Conservation (phyloP, 2,888 invertebrate species). For the Amblyjoppa proteus region DNA sequence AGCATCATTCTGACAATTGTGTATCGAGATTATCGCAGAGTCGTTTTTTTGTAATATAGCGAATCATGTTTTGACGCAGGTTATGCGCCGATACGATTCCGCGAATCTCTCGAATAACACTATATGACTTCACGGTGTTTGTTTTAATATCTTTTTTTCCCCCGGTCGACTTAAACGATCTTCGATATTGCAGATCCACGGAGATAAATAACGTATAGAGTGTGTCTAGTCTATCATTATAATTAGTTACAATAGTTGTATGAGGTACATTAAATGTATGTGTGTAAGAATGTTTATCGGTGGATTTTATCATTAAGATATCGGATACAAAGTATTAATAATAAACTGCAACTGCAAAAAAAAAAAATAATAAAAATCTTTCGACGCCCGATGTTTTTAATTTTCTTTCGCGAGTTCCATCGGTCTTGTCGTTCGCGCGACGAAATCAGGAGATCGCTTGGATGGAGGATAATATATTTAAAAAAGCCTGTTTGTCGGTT, state of each 20-base stretch:
- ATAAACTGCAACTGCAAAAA: neutral
- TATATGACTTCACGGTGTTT: neutral
- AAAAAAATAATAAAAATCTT: conserved; percentile 3
- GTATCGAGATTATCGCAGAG: conserved; percentile 35
- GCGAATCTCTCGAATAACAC: neutral
- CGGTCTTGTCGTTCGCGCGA: neutral
- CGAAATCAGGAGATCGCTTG: neutral
- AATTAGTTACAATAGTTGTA: conserved; percentile 51
- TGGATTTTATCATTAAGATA: conserved; percentile 53
- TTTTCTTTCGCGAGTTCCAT: neutral
- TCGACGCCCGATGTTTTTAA: neutral
- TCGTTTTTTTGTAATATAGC: conserved; percentile 6
- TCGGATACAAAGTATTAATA: conserved; percentile 46
- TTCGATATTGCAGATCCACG: conserved; percentile 40
- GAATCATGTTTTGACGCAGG: conserved; percentile 47
- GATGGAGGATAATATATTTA: conserved; percentile 12
- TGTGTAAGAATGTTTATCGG: conserved; percentile 58
- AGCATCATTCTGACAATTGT: conserved; percentile 28
- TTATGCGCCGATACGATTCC: conserved; percentile 1
- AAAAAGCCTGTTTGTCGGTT: conserved; percentile 47
- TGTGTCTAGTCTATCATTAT: conserved; percentile 69
- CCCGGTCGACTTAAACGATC: conserved; percentile 13
- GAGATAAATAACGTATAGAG: conserved; percentile 59
- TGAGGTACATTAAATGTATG: conserved; percentile 58
- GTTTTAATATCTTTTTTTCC: conserved; percentile 19